Percentiles rank a stretch among this genome's conserved stretches.
phyloP scores from a whole-genome alignment of 2,113 vertebrate species.

The Austrofundulus limnaeus region DNA sequence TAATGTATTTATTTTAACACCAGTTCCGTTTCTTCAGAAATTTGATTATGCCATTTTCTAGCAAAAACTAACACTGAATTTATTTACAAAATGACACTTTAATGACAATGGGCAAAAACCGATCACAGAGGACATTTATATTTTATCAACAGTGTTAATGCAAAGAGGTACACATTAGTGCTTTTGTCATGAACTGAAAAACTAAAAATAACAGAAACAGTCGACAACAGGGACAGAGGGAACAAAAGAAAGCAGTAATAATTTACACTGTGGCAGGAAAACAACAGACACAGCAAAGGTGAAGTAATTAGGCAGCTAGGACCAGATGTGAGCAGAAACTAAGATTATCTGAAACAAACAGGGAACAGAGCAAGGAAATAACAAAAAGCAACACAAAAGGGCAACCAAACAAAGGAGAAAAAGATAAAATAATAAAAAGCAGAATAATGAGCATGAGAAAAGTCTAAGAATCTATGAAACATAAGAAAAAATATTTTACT shows the following conservation, averaged over 20 bases:
- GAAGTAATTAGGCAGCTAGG: neutral
- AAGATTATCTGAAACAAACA: neutral
- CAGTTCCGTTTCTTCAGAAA: neutral
- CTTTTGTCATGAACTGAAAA: neutral
- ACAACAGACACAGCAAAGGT: neutral
- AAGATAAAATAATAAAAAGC: neutral
- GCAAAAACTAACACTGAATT: constrained; percentile 5
- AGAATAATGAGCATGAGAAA: neutral
- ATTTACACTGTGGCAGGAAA: neutral
- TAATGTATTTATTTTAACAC: no score
- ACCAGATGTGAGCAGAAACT: neutral
- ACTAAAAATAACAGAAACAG: no score
- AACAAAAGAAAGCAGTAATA: no score
- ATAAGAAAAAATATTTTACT: neutral
- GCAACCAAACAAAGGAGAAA: neutral
- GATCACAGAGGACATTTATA: neutral
- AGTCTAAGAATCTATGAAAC: neutral
- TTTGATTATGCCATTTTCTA: neutral
- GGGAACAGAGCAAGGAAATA: neutral
- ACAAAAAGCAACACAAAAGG: no score
- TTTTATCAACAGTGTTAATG: neutral
- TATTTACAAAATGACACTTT: constrained; percentile 1
- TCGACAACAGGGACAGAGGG: neutral
- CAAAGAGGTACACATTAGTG: neutral
- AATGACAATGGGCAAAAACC: constrained; percentile 3